A percentile compares a stretch with the other conserved stretches of the same genome.
Conservation (phyloP, 2,113 vertebrate genomes). For the Lethenteron reissneri region DNA sequence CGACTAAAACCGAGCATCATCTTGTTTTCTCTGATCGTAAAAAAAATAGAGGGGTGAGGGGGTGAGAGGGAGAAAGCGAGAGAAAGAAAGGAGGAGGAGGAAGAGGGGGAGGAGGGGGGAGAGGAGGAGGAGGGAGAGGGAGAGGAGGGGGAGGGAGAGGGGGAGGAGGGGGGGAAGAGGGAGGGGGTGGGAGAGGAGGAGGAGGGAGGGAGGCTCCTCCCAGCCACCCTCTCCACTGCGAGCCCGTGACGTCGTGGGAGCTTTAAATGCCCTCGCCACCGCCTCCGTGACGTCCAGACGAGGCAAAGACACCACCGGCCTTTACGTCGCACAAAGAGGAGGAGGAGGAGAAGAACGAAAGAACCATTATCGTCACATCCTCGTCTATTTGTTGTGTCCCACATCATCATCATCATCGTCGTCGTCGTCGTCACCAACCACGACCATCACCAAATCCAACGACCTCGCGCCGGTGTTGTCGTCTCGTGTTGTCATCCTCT, state of each 20-base stretch:
- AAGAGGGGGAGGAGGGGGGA: slow-evolving; percentile 1
- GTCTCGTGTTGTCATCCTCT: no score
- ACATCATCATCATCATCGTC: no score
- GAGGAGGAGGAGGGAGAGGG: background rate
- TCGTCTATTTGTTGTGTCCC: no score
- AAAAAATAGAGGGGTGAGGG: background rate
- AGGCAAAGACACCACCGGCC: background rate
- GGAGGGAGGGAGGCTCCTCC: background rate
- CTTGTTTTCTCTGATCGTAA: no score
- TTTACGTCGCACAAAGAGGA: background rate
- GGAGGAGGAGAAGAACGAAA: slow-evolving; percentile 10
- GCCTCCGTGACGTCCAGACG: background rate
- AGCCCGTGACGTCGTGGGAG: no score
- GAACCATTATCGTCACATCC: background rate
- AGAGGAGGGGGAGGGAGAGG: background rate
- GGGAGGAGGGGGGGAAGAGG: background rate
- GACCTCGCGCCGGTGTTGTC: no score
- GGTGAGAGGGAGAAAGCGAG: slow-evolving; percentile 1
- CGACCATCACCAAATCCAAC: no score
- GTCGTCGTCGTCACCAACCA: no score
- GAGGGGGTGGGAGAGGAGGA: background rate
- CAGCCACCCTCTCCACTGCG: no score
- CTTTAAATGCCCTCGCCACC: no score
- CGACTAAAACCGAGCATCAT: no score
- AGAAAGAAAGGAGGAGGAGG: slow-evolving; percentile 3